Conservation (phyloP, 2,797 vertebrate species). For the Sparus aurata region DNA sequence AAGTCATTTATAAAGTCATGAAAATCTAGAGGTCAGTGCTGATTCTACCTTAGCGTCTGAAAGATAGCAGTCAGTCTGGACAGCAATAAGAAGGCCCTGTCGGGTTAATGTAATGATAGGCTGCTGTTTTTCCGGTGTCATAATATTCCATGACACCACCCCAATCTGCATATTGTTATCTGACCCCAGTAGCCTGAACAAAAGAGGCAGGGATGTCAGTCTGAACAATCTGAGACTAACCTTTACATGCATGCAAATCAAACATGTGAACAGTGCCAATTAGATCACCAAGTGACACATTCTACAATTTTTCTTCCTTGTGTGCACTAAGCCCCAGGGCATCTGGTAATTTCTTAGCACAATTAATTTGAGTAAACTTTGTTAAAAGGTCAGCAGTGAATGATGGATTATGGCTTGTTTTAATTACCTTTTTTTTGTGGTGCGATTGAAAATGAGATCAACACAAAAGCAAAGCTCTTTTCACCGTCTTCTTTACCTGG, state of each 20-base stretch:
- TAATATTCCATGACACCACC: neutral
- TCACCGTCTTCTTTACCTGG: slow-evolving; percentile 25
- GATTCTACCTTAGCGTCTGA: neutral
- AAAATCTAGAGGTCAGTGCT: neutral
- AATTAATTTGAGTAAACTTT: slow-evolving; percentile 73
- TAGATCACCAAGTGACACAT: slow-evolving; percentile 42
- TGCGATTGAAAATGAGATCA: slow-evolving; percentile 44
- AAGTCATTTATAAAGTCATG: neutral
- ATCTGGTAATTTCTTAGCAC: slow-evolving; percentile 62
- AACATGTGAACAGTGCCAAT: slow-evolving; percentile 46
- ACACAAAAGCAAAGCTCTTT: slow-evolving; percentile 34
- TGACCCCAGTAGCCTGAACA: neutral
- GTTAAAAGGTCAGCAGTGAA: slow-evolving; percentile 77
- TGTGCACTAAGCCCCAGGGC: slow-evolving; percentile 36
- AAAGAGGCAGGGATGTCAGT: slow-evolving; percentile 6
- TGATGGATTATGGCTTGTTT: slow-evolving; percentile 73
- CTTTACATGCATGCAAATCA: slow-evolving; percentile 54
- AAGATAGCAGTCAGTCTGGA: neutral
- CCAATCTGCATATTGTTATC: slow-evolving; percentile 17
- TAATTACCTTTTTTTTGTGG: slow-evolving; percentile 59
- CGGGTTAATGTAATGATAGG: neutral
- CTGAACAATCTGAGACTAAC: slow-evolving; percentile 16
- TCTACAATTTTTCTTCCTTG: slow-evolving; percentile 34
- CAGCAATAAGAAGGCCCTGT: neutral
- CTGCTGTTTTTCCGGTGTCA: neutral